phyloP scores from a whole-genome alignment of 2,888 invertebrate genomes.

The Apoda limacodes region DNA sequence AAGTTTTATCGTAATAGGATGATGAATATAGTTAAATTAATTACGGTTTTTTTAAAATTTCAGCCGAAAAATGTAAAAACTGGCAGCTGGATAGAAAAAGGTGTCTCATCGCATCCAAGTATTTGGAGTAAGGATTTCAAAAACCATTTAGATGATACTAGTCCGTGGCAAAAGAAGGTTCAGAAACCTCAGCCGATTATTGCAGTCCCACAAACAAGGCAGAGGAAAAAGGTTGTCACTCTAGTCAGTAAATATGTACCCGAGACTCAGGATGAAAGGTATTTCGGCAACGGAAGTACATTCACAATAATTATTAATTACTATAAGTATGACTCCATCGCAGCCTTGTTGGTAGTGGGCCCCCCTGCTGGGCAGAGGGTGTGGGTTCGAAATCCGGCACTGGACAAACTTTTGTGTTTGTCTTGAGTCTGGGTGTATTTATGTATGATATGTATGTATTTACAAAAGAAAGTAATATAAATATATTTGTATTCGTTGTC shows the following conservation, averaged over 20 bases:
- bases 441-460: too few relatives aligned
- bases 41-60: too few relatives aligned
- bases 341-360: too few relatives aligned
- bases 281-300: too few relatives aligned
- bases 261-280: conserved; percentile 54
- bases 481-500: too few relatives aligned
- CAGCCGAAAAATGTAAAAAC: conserved; percentile 42
- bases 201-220: conserved; percentile 28
- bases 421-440: too few relatives aligned
- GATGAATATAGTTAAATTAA: too few relatives aligned
- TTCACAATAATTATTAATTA: background rate
- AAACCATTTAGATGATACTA: conserved; percentile 25
- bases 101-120: conserved; percentile 45
- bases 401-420: too few relatives aligned
- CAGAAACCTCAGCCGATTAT: conserved; percentile 36
- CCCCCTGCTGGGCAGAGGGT: too few relatives aligned
- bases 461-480: too few relatives aligned
- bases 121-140: conserved; percentile 52
- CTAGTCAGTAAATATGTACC: conserved; percentile 47
- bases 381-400: too few relatives aligned
- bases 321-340: background rate
- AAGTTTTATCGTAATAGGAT: too few relatives aligned
- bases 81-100: conserved; percentile 44
- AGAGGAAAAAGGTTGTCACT: conserved; percentile 42
- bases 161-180: conserved; percentile 45